Evolutionary conservation across 2,113 vertebrate species (phyloP), one percentile per base, ranked within the genome.

Genomic region (Tylochromis polylepis): DNA sequence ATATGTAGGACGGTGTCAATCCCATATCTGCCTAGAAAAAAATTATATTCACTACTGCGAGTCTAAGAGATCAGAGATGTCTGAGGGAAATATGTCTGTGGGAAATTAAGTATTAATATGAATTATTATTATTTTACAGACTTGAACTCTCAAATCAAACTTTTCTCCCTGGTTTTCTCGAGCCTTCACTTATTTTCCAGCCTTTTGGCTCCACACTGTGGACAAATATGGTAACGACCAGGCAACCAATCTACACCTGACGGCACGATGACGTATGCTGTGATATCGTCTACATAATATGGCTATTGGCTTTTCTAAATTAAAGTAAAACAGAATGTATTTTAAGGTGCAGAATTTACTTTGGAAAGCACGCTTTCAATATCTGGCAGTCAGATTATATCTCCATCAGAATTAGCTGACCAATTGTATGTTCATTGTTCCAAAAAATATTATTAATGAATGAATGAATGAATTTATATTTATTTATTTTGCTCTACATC

Each of bases 121-220:
- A 75, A 31, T 75, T 51, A 51, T 31, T 51, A 8, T 29, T 77
- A 22, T 77, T 88, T 81, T 59, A 16, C 60, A 78, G 22, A 81
- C 29, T 46, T 57, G 4, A 58, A 24, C 5, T 20, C 77, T 31
- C 7, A 41, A 59, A 36, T 38, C 6, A 72, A 49, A 92, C 59
- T 81, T 82, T 7, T 1, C 8, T 79, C 11, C 31, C 31, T 16
- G 46, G 3, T 6, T 55, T 58, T 11, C 11, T 56, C 16, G 1
- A 20, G 2, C 11, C 29, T 22, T 67, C 29, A 2, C 15, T 5
- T 82, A 16, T 43, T 20, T 38, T 59, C 1, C 11, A 15, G 80
- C 10, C 10, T 55, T 41, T 7, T 49, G 49, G 41, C 88, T 59
- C 92, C 90, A 80, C 84, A 81, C 20, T 53, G 89, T 93, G 94